phyloP scores from a whole-genome alignment of 2,113 vertebrate genomes.

The Otocyon megalotis region DNA sequence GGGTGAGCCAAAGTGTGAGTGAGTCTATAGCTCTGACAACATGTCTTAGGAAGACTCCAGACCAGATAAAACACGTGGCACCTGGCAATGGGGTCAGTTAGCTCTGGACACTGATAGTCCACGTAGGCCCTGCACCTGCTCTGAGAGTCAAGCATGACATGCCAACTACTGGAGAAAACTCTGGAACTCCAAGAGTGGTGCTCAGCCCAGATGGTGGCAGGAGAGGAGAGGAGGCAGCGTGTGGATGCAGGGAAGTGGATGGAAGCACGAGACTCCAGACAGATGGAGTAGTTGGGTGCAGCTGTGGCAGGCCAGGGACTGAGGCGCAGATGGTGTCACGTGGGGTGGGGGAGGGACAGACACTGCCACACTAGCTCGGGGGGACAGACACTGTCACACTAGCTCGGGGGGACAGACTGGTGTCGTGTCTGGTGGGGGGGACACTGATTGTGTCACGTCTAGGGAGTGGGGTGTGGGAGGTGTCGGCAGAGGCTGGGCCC shows the following conservation, averaged over 20 bases:
- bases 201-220: background rate
- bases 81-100: background rate
- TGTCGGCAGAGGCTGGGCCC: too few species aligned
- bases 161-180: background rate
- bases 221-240: background rate
- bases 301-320: background rate
- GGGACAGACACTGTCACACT: too few species aligned
- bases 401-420: too few species aligned
- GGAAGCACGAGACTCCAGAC: background rate
- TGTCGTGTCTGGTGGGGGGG: too few species aligned
- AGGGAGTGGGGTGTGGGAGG: too few species aligned
- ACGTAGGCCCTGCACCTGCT: background rate
- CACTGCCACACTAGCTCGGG: too few species aligned
- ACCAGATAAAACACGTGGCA: rapidly evolving
- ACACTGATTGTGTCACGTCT: too few species aligned
- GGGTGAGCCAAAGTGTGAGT: background rate
- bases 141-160: background rate
- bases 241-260: background rate
- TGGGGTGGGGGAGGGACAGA: too few species aligned
- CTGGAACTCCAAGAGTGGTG: too few species aligned
- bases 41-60: rapidly evolving
- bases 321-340: rapidly evolving
- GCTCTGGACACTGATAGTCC: background rate
- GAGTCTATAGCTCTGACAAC: background rate
- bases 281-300: too few species aligned